Base-by-base conservation (phyloP, 2,888 invertebrate species). In the Tenthredo livida region DNA sequence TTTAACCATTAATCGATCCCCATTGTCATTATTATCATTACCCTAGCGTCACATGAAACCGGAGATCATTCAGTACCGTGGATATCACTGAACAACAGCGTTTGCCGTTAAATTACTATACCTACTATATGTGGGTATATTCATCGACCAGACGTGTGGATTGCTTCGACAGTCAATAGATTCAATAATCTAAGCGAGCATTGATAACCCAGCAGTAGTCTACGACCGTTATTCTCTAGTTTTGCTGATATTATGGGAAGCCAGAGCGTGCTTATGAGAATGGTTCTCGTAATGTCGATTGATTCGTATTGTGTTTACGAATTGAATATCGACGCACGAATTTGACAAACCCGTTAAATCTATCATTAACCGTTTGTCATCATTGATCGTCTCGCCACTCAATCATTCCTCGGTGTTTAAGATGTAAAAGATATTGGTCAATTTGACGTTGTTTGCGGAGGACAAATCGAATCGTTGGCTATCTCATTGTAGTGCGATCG, bases 191-290 rank as follows among this genome's bases (percentile, higher is more conserved):
- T 67, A 50, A 85, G 85, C 84, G 84, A 40, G 47, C 82, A 82
- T 85, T 75, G 50, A 77, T 84, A 78, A 75, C 47, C 50, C 40
- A 54, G 54, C 10, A 50, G 67, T 43, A 84, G 77, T 82, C 65
- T 33, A 70, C 77, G 21, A 82, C 43, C 67, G 83, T 83, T 84
- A 50, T 61, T 83, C 84, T 40, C 58, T 58, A 33, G 83, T 83
- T 82, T 85, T 75, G 77, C 78, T 85, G 67, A 84, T 84, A 85
- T 85, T 75, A 85, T 84, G 40, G 75, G 88, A 88, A 87, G 90
- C 88, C 87, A 88, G 89, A 88, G 88, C 88, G 86, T 88, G 88
- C 89, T 90, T 89, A 89, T 61, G 87, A 87, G 88, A 89, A 87
- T 87, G 86, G 85, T 82, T 85, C 87, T 87, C 87, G 85, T 87